Base-by-base conservation (phyloP, 2,113 vertebrate genomes). In the Sterrhoptilus dennistouni region DNA sequence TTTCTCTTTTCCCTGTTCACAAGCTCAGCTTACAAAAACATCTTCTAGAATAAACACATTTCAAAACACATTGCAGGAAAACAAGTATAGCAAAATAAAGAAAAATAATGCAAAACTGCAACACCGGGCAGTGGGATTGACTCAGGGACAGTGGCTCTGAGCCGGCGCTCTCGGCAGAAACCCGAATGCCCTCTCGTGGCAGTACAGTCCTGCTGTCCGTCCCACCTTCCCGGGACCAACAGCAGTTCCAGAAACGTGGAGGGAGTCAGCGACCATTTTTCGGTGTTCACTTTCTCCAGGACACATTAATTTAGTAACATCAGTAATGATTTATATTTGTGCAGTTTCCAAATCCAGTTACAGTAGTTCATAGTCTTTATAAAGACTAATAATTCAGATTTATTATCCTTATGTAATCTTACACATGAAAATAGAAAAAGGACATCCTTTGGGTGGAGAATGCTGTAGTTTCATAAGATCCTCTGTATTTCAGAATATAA, bases 111-210 rank as follows among this genome's bases (percentile, higher is more conserved):
- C 49, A 79, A 45, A 76, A 9, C 6, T 66, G 61, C 61, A 70
- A 14, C 53, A 36, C 5, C 4, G 66, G 45, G 42, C 65, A 20
- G 23, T 4, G 68, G 65, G 33, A 44, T 7, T 38, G 56, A 27
- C 24, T 35, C 25, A 5, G 66, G 54, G 42, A 77, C 50, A 27
- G 63, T 5, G 40, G 14, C 45, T 33, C 16, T 33, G 56, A n/a
- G 44, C 22, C 44, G 68, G 66, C 11, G 4, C 6, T 40, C 68
- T 87, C 3, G 1, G 49, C 8, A 69, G 72, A 77, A 35, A 23
- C 56, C 90, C 20, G 77, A 69, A 86, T 95, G 94, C 94, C 93
- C 91, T 92, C 95, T 97, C 35, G 75, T 7, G 81, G 95, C 88
- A 52, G 70, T 1, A 9, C 4, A 8, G 14, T 17, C 20, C 60